Base-by-base conservation (phyloP, 2,113 vertebrate genomes). In the Asarcornis scutulata region DNA sequence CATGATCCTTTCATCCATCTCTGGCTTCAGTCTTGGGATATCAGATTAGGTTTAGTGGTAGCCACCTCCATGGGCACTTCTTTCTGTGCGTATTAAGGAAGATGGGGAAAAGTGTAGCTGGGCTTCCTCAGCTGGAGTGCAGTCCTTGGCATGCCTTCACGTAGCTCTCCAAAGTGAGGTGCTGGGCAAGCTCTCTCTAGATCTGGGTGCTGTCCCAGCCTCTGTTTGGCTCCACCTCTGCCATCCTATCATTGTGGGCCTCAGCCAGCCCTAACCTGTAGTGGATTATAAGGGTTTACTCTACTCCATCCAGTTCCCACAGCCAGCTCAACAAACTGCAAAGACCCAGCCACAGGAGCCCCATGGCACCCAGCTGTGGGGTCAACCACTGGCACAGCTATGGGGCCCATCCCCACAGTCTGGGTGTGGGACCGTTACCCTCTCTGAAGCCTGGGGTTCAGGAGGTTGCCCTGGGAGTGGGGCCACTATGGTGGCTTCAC, bases 231-330 rank as follows among this genome's bases (percentile, higher is more conserved):
- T 90, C 23, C 38, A 17, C 8, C 15, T 4, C 32, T 25, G 7
- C 5, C 17, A 27, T 26, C 10, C 78, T 32, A 40, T 56, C 23
- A 13, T 0, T 56, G 34, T 75, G 11, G 13, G 2, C 7, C 4
- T 36, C 38, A 56, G 31, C 15, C 46, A 64, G 27, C 3, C 0
- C n/a, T 29, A 25, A 31, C 0, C 0, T 14, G 6, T 2, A 36
- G 23, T 6, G 7, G 27, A 5, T 40, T 56, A 31, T 14, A 71
- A 66, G 40, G 44, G 16, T 7, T 50, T 40, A 23, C 14, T 66
- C 2, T 5, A 2, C 78, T 20, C 23, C 44, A 78, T 10, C 2
- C n/a, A 44, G 7, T 67, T 79, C 8, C 40, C 9, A n/a, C 26
- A 36, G 13, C 7, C 32, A 75, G 7, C 7, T 53, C 48, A 22